Conservation (phyloP, 2,888 invertebrate species). For the Agrotis clavis region DNA sequence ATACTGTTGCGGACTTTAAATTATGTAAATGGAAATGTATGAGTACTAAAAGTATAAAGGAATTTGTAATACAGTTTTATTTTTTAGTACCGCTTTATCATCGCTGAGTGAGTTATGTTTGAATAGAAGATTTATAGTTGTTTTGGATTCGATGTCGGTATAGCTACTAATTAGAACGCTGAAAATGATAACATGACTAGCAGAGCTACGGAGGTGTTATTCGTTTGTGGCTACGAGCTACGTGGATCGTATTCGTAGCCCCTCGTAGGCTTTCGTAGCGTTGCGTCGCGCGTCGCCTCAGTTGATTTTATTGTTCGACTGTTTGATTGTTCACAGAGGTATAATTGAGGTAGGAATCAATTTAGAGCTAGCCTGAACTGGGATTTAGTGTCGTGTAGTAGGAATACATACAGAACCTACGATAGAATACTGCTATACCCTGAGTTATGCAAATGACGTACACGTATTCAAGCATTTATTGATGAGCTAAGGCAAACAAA, state of each 20-base stretch:
- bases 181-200: background rate
- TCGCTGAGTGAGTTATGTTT: constrained; percentile 28
- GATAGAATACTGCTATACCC: background rate
- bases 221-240: constrained; percentile 20
- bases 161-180: constrained; percentile 15
- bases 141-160: background rate
- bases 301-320: constrained; percentile 20
- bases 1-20: constrained; percentile 42
- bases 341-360: constrained; percentile 33
- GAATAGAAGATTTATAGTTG: constrained; percentile 9
- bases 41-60: constrained; percentile 40
- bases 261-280: constrained; percentile 36
- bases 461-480: constrained; percentile 42
- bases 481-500: constrained; percentile 44
- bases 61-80: constrained; percentile 35
- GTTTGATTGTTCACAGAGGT: constrained; percentile 38
- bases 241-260: constrained; percentile 14
- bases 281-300: background rate
- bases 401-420: constrained; percentile 23
- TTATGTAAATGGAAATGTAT: constrained; percentile 49
- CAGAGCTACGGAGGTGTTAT: background rate
- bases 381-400: constrained; percentile 25
- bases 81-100: constrained; percentile 45
- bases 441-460: constrained; percentile 33
- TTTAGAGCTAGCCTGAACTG: constrained; percentile 22